Evolutionary conservation across 2,797 vertebrate species (phyloP).

Genomic region (Morus bassanus): DNA sequence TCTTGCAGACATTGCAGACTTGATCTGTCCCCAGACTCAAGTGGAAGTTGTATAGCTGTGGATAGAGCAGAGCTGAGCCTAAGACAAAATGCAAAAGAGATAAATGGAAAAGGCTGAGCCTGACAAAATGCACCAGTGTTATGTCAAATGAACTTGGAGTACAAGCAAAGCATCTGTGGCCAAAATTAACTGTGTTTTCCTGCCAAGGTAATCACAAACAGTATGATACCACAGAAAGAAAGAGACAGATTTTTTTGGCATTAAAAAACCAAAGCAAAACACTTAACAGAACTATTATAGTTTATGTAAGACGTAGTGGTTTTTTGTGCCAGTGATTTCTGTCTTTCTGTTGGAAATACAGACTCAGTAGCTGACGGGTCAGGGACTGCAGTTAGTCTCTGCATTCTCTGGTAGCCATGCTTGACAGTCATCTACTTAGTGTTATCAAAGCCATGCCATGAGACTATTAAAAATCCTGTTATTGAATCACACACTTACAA

Average conservation of each 20-base stretch:
- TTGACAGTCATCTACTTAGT: background rate
- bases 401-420: background rate
- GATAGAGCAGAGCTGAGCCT: background rate
- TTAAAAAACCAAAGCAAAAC: background rate
- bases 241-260: background rate
- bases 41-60: background rate
- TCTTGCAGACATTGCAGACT: background rate
- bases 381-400: background rate
- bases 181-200: background rate
- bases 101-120: too few species aligned
- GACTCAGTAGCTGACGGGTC: background rate
- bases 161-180: background rate
- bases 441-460: background rate
- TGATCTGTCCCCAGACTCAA: background rate
- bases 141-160: background rate
- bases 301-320: rapidly evolving
- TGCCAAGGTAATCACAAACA: background rate
- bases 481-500: background rate
- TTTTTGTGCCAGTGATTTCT: background rate
- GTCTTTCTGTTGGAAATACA: background rate
- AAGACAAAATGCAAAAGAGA: background rate
- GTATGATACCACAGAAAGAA: background rate
- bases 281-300: background rate
- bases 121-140: background rate
- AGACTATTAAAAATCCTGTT: background rate